Conservation (phyloP, 2,888 invertebrate species). For the Eucera pruinosa region DNA sequence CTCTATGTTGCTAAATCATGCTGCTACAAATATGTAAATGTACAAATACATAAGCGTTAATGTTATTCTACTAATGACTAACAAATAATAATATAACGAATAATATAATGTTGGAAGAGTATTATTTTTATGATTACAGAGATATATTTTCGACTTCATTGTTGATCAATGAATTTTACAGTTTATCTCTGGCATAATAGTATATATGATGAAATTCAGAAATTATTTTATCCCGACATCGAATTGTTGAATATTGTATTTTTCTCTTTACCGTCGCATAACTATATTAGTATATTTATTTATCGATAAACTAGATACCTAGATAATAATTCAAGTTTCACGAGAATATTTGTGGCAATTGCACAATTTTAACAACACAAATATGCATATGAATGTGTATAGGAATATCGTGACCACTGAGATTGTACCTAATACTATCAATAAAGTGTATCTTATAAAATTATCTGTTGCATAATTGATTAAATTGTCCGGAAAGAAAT, state of each 20-base stretch:
- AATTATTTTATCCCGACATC: conserved; percentile 64
- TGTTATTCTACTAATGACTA: conserved; percentile 39
- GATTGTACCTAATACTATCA: conserved; percentile 71
- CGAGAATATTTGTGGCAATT: conserved; percentile 30
- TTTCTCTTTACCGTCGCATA: conserved; percentile 36
- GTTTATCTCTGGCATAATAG: conserved; percentile 70
- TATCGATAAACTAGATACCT: too few relatives aligned
- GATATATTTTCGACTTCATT: conserved; percentile 80
- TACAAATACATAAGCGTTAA: conserved; percentile 52
- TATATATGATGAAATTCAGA: conserved; percentile 24
- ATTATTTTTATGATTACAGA: conserved; percentile 72
- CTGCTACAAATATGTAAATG: conserved; percentile 38
- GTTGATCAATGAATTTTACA: conserved; percentile 80
- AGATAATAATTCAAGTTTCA: conserved; percentile 31
- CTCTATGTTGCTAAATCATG: conserved; percentile 30
- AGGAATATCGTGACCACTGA: conserved; percentile 45
- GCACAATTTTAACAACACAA: conserved; percentile 36
- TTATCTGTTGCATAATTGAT: background rate
- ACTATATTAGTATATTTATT: conserved; percentile 39
- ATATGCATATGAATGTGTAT: conserved; percentile 23
- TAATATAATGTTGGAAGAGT: conserved; percentile 49
- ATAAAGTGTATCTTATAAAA: conserved; percentile 80
- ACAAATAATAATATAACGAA: conserved; percentile 54
- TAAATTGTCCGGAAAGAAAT: too few relatives aligned
- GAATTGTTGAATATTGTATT: conserved; percentile 49